Evolutionary conservation across 2,797 vertebrate genomes (phyloP).

Genomic region (Etheostoma nigrum): DNA sequence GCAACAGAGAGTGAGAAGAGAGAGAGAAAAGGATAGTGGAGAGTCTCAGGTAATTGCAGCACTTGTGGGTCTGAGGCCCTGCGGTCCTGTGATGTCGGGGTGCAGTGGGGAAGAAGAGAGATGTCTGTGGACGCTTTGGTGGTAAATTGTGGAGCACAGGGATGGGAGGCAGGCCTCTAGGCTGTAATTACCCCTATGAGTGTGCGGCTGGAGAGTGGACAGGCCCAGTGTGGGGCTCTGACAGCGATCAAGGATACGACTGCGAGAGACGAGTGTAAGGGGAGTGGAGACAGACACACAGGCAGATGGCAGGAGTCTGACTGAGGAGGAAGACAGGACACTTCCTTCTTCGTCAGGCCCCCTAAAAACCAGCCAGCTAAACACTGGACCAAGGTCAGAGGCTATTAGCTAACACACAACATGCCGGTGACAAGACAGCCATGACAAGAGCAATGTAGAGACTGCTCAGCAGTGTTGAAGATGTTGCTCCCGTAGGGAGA

Average conservation of each 20-base stretch:
- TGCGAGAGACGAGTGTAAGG: conserved; percentile 14
- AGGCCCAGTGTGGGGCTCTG: conserved; percentile 78
- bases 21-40: conserved; percentile 69
- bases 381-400: conserved; percentile 80
- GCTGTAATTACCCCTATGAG: conserved; percentile 86
- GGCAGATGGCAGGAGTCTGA: conserved; percentile 73
- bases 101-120: conserved; percentile 81
- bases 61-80: conserved; percentile 85
- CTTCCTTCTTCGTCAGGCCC: conserved; percentile 61
- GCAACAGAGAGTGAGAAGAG: conserved; percentile 30
- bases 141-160: conserved; percentile 84
- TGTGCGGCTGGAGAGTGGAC: conserved; percentile 81
- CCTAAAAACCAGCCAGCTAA: conserved; percentile 70
- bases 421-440: conserved; percentile 69
- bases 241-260: conserved; percentile 78
- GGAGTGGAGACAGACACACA: conserved; percentile 57
- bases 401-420: conserved; percentile 76
- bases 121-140: conserved; percentile 82
- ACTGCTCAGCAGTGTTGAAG: conserved; percentile 19
- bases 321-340: conserved; percentile 64
- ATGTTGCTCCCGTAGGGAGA: conserved; percentile 38
- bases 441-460: conserved; percentile 51
- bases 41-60: conserved; percentile 88
- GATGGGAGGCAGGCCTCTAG: conserved; percentile 80
- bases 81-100: conserved; percentile 83